Conservation (phyloP, 2,888 invertebrate genomes). For the Parnassius mnemosyne region DNA sequence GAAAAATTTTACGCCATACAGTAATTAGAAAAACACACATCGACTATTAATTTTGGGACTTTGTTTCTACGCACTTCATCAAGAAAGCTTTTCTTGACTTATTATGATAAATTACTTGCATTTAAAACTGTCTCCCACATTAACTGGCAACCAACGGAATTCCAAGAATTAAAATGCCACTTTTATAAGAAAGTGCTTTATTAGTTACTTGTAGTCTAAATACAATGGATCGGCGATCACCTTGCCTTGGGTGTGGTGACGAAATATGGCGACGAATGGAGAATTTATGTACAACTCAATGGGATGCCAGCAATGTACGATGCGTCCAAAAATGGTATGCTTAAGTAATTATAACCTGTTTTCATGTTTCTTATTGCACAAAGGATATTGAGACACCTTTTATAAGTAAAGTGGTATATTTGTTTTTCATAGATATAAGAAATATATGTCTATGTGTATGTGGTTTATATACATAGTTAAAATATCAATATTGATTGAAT, state of each 20-base stretch:
- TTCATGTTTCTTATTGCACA: slow-evolving; percentile 41
- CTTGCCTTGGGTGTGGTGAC: slow-evolving; percentile 43
- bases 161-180: slow-evolving; percentile 32
- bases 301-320: slow-evolving; percentile 52
- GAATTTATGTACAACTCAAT: slow-evolving; percentile 63
- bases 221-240: slow-evolving; percentile 48
- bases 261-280: slow-evolving; percentile 41
- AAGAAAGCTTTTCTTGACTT: background rate
- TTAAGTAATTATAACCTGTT: slow-evolving; percentile 52
- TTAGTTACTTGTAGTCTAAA: slow-evolving; percentile 36
- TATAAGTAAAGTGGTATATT: background rate
- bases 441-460: too few relatives aligned
- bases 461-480: background rate
- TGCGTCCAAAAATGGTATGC: slow-evolving; percentile 46
- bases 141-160: slow-evolving; percentile 29
- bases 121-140: slow-evolving; percentile 25
- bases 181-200: slow-evolving; percentile 26
- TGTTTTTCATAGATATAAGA: too few relatives aligned
- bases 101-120: slow-evolving; percentile 19
- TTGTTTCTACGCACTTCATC: too few relatives aligned
- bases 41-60: too few relatives aligned
- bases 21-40: too few relatives aligned
- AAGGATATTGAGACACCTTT: slow-evolving; percentile 44
- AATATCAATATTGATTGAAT: slow-evolving; percentile 22
- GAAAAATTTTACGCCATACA: too few relatives aligned